Evolutionary conservation across 2,113 vertebrate species (phyloP).

Genomic region (Sisor rabdophorus): DNA sequence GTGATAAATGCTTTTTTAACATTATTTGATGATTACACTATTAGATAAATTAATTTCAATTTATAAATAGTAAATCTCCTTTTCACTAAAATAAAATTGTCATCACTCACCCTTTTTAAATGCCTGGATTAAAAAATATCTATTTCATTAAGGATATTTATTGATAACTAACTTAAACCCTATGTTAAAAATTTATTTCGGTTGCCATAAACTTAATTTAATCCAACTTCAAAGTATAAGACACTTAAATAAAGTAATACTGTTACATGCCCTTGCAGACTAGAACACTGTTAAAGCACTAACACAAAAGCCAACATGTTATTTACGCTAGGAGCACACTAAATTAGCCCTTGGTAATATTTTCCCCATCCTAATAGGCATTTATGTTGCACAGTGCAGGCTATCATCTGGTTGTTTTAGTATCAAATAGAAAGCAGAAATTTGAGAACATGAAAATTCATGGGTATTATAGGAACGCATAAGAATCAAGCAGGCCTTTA

Average conservation of each 20-base stretch:
- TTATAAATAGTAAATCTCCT: background rate
- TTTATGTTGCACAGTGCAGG: conserved; percentile 17
- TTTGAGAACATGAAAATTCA: conserved; percentile 34
- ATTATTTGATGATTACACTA: background rate
- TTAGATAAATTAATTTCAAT: background rate
- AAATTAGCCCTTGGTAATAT: conserved; percentile 38
- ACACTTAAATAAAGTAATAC: background rate
- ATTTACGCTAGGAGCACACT: conserved; percentile 16
- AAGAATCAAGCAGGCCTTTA: conserved; percentile 46
- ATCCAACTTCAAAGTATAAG: background rate
- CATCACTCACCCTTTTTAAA: background rate
- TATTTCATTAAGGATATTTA: background rate
- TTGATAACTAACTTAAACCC: background rate
- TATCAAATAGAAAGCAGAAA: conserved; percentile 34
- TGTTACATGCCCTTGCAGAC: background rate
- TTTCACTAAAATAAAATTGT: background rate
- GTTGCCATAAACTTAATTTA: background rate
- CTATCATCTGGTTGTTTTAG: conserved; percentile 34
- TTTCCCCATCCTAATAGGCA: conserved; percentile 32
- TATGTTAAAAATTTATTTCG: background rate
- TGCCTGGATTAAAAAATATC: background rate
- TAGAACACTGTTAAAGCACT: conserved; percentile 17
- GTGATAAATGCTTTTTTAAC: background rate
- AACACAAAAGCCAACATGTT: background rate
- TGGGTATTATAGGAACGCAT: conserved; percentile 38